Percentiles rank a stretch among this genome's conserved stretches.
Conservation (phyloP, 2,113 vertebrate genomes). For the Stictonetta naevosa region DNA sequence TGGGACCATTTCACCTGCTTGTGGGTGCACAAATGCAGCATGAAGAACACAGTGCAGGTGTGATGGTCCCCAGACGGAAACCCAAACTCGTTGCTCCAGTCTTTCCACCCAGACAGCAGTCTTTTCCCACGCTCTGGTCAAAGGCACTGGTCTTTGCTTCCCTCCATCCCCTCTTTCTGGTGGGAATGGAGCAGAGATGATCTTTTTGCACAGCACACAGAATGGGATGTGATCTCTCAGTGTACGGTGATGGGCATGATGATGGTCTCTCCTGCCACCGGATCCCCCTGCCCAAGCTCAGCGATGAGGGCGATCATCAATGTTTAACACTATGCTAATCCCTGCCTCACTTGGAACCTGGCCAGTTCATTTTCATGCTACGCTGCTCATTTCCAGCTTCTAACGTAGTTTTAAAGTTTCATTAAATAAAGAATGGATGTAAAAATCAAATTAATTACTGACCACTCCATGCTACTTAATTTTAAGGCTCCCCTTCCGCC, state of each 20-base stretch:
- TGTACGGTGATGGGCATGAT: accelerated
- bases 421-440: constrained; percentile 78
- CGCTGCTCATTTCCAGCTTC: constrained; percentile 54
- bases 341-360: constrained; percentile 61
- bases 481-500: constrained; percentile 78
- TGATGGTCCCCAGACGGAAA: not conserved
- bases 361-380: constrained; percentile 75
- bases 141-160: not conserved
- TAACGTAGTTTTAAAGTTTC: constrained; percentile 74
- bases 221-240: accelerated
- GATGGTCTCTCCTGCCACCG: not conserved
- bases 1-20: not conserved
- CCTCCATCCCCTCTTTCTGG: not conserved
- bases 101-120: not conserved
- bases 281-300: not conserved
- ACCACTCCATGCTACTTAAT: constrained; percentile 81
- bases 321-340: constrained; percentile 58
- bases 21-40: not conserved
- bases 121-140: not conserved
- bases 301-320: not conserved
- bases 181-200: not conserved
- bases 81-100: accelerated
- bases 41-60: not conserved
- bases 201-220: not conserved
- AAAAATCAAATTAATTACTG: constrained; percentile 80